These are phyloP conservation scores for Dicyrtomina minuta DNA, from an alignment of 2,888 invertebrate genomes.

Conservation along the genomic window DNA sequence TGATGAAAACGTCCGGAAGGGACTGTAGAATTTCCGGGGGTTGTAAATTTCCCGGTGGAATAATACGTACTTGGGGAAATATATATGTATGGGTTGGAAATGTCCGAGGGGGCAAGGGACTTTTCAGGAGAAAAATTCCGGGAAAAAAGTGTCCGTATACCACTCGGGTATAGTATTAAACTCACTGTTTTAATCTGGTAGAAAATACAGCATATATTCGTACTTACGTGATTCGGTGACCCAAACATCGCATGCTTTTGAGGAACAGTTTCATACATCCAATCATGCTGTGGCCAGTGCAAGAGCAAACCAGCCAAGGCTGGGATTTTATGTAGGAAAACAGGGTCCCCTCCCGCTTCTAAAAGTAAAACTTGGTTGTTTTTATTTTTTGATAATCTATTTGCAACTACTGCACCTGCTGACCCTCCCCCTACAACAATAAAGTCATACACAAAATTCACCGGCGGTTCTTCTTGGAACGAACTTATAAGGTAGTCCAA, in stretches of 20 bases:
- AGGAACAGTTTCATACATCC: constrained; percentile 43
- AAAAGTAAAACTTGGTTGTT: constrained; percentile 53
- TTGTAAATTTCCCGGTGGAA: too few relatives aligned
- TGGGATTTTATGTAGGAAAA: constrained; percentile 40
- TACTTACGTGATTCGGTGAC: constrained; percentile 13
- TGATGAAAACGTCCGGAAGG: too few relatives aligned
- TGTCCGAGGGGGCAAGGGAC: too few relatives aligned
- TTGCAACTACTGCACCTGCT: constrained; percentile 65
- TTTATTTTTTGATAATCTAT: constrained; percentile 59
- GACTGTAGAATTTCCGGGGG: too few relatives aligned
- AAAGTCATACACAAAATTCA: constrained; percentile 40
- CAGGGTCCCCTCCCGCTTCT: constrained; percentile 46
- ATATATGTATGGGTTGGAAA: too few relatives aligned
- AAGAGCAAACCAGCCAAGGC: constrained; percentile 27
- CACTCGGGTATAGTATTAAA: too few relatives aligned
- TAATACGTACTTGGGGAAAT: too few relatives aligned
- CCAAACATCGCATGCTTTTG: constrained; percentile 61
- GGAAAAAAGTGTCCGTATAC: too few relatives aligned
- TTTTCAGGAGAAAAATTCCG: too few relatives aligned
- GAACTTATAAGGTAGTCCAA: constrained; percentile 38
- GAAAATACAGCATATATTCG: too few relatives aligned
- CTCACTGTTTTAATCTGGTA: too few relatives aligned
- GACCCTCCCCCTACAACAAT: constrained; percentile 45
- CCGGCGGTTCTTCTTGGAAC: constrained; percentile 27
- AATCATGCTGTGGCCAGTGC: constrained; percentile 36